Conservation (phyloP, 2,888 invertebrate species). For the Perdita meconis region DNA sequence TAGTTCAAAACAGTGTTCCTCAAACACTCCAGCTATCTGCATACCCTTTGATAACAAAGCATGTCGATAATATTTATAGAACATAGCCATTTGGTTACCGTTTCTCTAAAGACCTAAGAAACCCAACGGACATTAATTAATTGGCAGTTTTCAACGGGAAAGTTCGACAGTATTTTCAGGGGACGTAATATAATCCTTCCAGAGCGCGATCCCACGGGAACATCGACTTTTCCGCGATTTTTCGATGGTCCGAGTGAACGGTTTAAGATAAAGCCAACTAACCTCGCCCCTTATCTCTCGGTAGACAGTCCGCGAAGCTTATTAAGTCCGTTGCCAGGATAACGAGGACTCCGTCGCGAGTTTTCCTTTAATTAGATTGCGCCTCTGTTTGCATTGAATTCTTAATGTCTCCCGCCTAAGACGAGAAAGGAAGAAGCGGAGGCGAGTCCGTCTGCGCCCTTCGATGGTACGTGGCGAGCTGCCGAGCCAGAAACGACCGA, state of each 20-base stretch:
- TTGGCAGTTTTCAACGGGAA: too few species aligned
- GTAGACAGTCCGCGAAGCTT: slow-evolving; percentile 46
- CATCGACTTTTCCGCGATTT: background rate
- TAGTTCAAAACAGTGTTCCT: too few species aligned
- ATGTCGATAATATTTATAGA: too few species aligned
- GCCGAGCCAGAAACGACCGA: slow-evolving; percentile 1
- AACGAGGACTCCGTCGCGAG: slow-evolving; percentile 53
- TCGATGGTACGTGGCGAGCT: slow-evolving; percentile 4
- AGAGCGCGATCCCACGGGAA: too few species aligned
- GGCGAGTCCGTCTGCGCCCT: background rate
- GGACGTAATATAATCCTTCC: too few species aligned
- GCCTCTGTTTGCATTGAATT: slow-evolving; percentile 55
- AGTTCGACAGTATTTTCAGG: too few species aligned
- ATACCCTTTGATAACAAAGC: too few species aligned
- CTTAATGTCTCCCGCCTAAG: slow-evolving; percentile 37
- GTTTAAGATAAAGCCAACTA: slow-evolving; percentile 15
- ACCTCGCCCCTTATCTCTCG: slow-evolving; percentile 19
- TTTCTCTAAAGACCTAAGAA: too few species aligned
- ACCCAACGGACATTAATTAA: too few species aligned
- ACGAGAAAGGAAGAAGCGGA: slow-evolving; percentile 13
- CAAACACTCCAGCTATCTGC: too few species aligned
- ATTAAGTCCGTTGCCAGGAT: slow-evolving; percentile 57
- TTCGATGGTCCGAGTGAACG: background rate
- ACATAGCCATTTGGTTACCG: too few species aligned
- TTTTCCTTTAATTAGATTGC: slow-evolving; percentile 66